phyloP scores from a whole-genome alignment of 2,797 vertebrate species.

The Fistularia tabacaria region DNA sequence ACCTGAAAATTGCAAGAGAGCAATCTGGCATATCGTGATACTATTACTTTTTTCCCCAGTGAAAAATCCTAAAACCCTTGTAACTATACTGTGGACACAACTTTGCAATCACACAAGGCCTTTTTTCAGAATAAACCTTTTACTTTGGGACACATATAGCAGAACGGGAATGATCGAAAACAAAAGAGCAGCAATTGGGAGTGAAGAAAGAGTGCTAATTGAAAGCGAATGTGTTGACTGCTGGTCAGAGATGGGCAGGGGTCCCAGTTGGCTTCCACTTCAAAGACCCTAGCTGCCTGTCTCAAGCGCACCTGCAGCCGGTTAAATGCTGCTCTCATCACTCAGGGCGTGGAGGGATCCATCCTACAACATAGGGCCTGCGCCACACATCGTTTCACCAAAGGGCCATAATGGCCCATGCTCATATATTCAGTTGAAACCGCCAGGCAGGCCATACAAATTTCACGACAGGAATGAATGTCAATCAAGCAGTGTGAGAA shows the following conservation, averaged over 20 bases:
- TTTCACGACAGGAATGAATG: constrained; percentile 17
- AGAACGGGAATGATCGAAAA: constrained; percentile 27
- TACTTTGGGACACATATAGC: constrained; percentile 8
- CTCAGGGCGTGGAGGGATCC: constrained; percentile 66
- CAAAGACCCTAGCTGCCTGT: constrained; percentile 71
- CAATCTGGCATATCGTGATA: too few relatives aligned
- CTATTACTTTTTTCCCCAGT: too few relatives aligned
- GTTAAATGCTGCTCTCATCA: constrained; percentile 80
- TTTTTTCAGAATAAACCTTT: constrained; percentile 9
- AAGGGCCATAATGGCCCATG: constrained; percentile 27
- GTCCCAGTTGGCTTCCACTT: constrained; percentile 77
- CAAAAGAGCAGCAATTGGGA: constrained; percentile 34
- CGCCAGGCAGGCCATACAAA: constrained; percentile 31
- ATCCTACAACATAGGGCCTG: constrained; percentile 46
- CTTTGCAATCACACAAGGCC: background rate
- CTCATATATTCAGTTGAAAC: constrained; percentile 15
- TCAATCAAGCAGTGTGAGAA: constrained; percentile 17
- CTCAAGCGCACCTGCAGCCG: constrained; percentile 75
- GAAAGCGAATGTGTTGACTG: constrained; percentile 76
- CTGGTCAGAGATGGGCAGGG: constrained; percentile 70
- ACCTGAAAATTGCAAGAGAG: too few relatives aligned
- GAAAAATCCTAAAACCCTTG: too few relatives aligned
- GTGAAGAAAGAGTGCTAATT: constrained; percentile 67
- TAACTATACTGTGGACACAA: background rate
- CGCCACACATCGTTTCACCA: constrained; percentile 45